Conservation (phyloP, 2,113 vertebrate genomes). For the Serilophus lunatus region DNA sequence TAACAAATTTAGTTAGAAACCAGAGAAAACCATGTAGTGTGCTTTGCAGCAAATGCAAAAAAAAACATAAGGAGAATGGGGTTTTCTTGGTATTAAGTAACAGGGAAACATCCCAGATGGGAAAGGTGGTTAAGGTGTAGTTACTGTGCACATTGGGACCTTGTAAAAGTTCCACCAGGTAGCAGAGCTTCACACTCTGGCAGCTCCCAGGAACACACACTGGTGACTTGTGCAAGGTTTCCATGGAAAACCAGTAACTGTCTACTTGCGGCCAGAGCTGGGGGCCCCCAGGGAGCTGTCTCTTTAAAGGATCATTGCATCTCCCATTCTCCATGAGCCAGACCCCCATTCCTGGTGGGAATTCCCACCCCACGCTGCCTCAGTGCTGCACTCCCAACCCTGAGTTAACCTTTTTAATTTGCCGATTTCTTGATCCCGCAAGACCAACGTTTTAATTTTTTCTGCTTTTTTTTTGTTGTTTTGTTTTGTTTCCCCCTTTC, state of each 20-base stretch:
- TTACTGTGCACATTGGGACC: not conserved
- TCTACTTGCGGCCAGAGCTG: not conserved
- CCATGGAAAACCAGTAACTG: not conserved
- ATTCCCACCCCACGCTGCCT: slow-evolving; percentile 52
- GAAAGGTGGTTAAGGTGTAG: not conserved
- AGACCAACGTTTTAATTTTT: slow-evolving; percentile 80
- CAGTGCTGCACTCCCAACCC: slow-evolving; percentile 60
- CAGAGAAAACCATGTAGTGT: not conserved
- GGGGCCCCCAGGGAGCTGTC: slow-evolving; percentile 64
- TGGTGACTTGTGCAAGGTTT: not conserved
- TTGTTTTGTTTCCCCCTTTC: slow-evolving; percentile 64
- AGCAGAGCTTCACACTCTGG: rapidly evolving
- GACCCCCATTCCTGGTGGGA: slow-evolving; percentile 8
- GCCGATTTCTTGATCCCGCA: slow-evolving; percentile 71
- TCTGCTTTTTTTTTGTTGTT: slow-evolving; percentile 77
- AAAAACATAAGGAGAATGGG: too few relatives aligned
- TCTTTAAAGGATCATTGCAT: slow-evolving; percentile 67
- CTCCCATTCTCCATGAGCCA: slow-evolving; percentile 42
- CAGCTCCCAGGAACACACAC: not conserved
- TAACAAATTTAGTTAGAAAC: not conserved
- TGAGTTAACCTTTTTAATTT: slow-evolving; percentile 73
- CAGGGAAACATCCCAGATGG: not conserved
- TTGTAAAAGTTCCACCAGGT: not conserved
- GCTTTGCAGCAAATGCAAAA: not conserved
- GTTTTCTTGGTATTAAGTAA: not conserved